Percentiles rank a stretch among this genome's conserved stretches.
phyloP scores from a whole-genome alignment of 2,888 invertebrate genomes.

The Cartodere bifasciata region DNA sequence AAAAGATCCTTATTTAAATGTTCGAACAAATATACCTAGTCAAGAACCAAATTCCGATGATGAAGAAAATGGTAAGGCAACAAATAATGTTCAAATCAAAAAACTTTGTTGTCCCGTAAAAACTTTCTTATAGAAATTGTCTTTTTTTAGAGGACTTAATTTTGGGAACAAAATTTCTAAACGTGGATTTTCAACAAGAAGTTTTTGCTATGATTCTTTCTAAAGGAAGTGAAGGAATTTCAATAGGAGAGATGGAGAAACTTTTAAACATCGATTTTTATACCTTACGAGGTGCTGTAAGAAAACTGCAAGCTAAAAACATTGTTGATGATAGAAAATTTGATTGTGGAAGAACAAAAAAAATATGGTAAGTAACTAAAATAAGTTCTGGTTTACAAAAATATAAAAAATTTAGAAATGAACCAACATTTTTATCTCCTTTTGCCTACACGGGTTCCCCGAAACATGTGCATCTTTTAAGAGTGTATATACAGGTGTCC shows the following conservation, averaged over 20 bases:
- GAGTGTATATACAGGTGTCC: too few species aligned
- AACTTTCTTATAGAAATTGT: too few species aligned
- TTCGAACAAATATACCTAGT: conserved; percentile 35
- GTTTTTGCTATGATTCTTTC: conserved; percentile 8
- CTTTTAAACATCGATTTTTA: conserved; percentile 8
- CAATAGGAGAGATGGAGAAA: conserved; percentile 8
- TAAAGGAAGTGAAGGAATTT: conserved; percentile 7
- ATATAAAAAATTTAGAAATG: too few species aligned
- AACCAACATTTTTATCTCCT: too few species aligned
- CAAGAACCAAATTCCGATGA: conserved; percentile 31
- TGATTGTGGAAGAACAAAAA: conserved; percentile 43
- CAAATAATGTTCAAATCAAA: background rate
- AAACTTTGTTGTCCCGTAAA: background rate
- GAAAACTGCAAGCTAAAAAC: conserved; percentile 34
- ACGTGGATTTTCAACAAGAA: conserved; percentile 9
- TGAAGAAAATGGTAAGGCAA: conserved; percentile 12
- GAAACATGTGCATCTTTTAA: too few species aligned
- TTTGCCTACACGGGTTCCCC: too few species aligned
- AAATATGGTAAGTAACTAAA: conserved; percentile 24
- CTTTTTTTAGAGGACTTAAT: conserved; percentile 7
- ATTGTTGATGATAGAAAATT: conserved; percentile 39
- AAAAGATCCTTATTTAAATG: conserved; percentile 41
- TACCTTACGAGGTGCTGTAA: conserved; percentile 14
- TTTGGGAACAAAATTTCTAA: conserved; percentile 5
- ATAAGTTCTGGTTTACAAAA: too few species aligned